Conservation (phyloP, 2,888 invertebrate genomes). For the Tupiocoris notatus region DNA sequence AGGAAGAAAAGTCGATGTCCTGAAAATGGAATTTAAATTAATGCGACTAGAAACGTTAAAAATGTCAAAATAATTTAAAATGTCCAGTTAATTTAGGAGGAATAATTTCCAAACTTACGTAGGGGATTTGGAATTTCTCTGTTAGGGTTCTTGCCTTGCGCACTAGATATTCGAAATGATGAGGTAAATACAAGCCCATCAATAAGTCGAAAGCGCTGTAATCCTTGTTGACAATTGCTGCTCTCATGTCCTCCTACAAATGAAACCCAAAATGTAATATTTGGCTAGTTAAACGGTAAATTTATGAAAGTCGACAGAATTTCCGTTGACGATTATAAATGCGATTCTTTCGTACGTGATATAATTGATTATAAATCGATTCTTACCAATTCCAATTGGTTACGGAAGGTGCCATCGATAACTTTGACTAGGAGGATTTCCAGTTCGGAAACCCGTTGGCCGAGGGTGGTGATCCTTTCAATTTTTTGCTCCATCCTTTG, state of each 20-base stretch:
- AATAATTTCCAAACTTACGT: constrained; percentile 38
- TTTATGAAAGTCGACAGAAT: too few species aligned
- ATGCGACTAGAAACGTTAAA: too few species aligned
- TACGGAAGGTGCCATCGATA: constrained; percentile 25
- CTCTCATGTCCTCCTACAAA: constrained; percentile 31
- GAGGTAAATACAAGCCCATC: constrained; percentile 43
- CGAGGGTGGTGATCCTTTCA: constrained; percentile 24
- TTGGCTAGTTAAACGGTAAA: too few species aligned
- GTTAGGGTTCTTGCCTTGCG: constrained; percentile 44
- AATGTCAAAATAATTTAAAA: too few species aligned
- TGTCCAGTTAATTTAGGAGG: neutral
- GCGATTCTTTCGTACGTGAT: too few species aligned
- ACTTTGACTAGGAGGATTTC: constrained; percentile 38
- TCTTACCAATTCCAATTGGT: constrained; percentile 35
- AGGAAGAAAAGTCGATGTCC: constrained; percentile 18
- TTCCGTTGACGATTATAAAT: too few species aligned
- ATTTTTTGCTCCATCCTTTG: constrained; percentile 42
- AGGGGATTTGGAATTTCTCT: constrained; percentile 46
- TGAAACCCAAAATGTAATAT: neutral
- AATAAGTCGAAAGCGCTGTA: constrained; percentile 41
- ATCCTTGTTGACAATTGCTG: constrained; percentile 34
- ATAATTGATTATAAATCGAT: too few species aligned
- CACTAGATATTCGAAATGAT: constrained; percentile 44
- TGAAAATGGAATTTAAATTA: too few species aligned
- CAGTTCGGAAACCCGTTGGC: constrained; percentile 22